Percentiles rank a stretch among this genome's conserved stretches.
Conservation (phyloP, 2,888 invertebrate genomes). For the Vanessa cardui region DNA sequence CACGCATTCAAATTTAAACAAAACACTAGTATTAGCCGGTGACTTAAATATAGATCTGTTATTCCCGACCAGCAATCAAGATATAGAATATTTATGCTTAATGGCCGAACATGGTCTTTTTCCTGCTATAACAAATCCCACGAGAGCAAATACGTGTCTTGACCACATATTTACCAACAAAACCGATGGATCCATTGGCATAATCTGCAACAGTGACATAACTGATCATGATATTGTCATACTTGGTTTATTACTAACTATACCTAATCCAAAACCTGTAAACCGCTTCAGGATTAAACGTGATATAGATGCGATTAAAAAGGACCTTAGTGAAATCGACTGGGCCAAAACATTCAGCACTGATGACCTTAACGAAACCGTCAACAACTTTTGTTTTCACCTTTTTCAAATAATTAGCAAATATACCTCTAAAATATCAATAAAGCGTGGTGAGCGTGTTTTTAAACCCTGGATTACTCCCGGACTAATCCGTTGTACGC, state of each 20-base stretch:
- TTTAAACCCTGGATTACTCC: slow-evolving; percentile 4
- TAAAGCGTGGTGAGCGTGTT: neutral
- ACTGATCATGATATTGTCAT: neutral
- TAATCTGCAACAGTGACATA: neutral
- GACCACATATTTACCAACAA: slow-evolving; percentile 13
- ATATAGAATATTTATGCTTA: too few relatives aligned
- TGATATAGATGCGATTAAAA: too few relatives aligned
- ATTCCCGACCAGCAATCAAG: slow-evolving; percentile 7
- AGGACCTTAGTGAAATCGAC: neutral
- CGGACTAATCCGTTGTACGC: neutral
- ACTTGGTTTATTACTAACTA: neutral
- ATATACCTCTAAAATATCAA: neutral
- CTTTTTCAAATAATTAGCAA: neutral
- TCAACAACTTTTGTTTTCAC: slow-evolving; percentile 1
- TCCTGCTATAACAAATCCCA: slow-evolving; percentile 14
- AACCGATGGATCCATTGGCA: neutral
- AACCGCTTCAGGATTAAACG: too few relatives aligned
- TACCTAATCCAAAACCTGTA: too few relatives aligned
- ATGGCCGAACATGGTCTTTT: slow-evolving; percentile 1
- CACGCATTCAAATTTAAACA: neutral
- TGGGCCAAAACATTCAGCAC: slow-evolving; percentile 1
- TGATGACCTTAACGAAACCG: neutral
- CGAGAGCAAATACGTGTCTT: slow-evolving; percentile 6
- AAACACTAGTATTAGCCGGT: neutral
- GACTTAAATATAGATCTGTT: slow-evolving; percentile 9